Evolutionary conservation across 2,797 vertebrate species (phyloP), one percentile per base, ranked within the genome.

Genomic region (Spea hammondii): DNA sequence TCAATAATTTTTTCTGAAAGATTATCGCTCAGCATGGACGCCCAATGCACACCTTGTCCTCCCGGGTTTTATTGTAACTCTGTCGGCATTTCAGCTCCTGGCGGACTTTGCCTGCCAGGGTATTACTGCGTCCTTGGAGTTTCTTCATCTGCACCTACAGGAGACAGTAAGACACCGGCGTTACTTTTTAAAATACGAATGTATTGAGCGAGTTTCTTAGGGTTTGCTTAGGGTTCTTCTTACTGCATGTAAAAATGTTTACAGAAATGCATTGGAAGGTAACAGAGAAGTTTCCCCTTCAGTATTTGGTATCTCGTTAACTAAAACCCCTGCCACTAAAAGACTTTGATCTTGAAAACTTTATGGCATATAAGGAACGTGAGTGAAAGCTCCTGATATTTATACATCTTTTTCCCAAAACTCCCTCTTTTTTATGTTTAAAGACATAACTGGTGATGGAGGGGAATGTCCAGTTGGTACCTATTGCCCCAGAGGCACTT

Each of bases 391-490:
- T 59, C 12, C 7, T 50, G 11, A 0, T 67, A n/a, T 47, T 9
- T 48, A 67, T 17, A 50, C 54, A 45, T 70, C 17, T 17, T 17
- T 17, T 17, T 17, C 17, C 17, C 17, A 17, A 17, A 17, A 17
- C 17, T 17, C 17, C 17, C 17, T 17, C 17, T 17, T 17, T 17
- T 17, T 17, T 70, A 7, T 75, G 13, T 78, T 49, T 72, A 44
- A 72, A 92, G 92, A 79, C 1, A 0, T 4, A 14, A 59, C 72
- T 60, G 86, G 88, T 46, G 78, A 84, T 0, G 91, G 92, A 79
- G 93, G 93, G 0, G 86, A 88, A 11, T 99, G 97, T 83, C 96
- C 95, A n/a, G 59, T 78, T 80, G 93, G 95, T 77, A 94, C 96
- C 87, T 96, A 94, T 85, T 99, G 97, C 82, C 93, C 94, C 0